Base-by-base conservation (phyloP, 2,888 invertebrate species). In the Andrena hattorfiana region DNA sequence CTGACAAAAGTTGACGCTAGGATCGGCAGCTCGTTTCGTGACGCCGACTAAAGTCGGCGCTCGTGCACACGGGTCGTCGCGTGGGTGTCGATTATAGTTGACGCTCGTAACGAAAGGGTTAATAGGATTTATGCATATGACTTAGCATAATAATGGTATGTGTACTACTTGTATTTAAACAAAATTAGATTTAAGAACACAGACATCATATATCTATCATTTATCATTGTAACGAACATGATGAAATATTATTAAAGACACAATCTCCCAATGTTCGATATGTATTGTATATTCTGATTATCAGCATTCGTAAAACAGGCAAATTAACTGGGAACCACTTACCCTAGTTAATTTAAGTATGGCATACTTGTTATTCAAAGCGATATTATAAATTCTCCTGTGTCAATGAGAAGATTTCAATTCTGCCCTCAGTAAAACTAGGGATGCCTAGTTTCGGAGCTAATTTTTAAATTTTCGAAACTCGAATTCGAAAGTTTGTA, bases 81-180 rank as follows among this genome's bases (percentile, higher is more conserved):
- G 26, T n/a, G n/a, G n/a, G n/a, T n/a, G n/a, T n/a, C n/a, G n/a
- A n/a, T n/a, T n/a, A n/a, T n/a, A n/a, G n/a, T n/a, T n/a, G n/a
- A n/a, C n/a, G n/a, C n/a, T n/a, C n/a, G n/a, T 26, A 26, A 26
- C 26, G 26, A 26, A 26, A 26, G 26, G 2, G 26, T 7, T 54
- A 32, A 26, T 56, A 82, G 60, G 64, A 81, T 70, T 81, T 82
- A 75, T 82, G 80, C 54, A 75, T 81, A 81, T 8, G 67, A 48
- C 3, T 67, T 62, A 70, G 35, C 8, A 51, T 71, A 81, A 26
- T 13, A 26, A 56, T 63, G 48, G 59, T 66, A 66, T 26, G n/a
- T 62, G 60, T 71, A 63, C 54, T 48, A 59, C 7, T 60, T 32
- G 59, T 28, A 59, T 16, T 71, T 1, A 60, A 70, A 49, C 16